Percentiles rank a stretch among this genome's conserved stretches.
Evolutionary conservation across 2,797 vertebrate genomes (phyloP).

Genomic region (Borostomias antarcticus): DNA sequence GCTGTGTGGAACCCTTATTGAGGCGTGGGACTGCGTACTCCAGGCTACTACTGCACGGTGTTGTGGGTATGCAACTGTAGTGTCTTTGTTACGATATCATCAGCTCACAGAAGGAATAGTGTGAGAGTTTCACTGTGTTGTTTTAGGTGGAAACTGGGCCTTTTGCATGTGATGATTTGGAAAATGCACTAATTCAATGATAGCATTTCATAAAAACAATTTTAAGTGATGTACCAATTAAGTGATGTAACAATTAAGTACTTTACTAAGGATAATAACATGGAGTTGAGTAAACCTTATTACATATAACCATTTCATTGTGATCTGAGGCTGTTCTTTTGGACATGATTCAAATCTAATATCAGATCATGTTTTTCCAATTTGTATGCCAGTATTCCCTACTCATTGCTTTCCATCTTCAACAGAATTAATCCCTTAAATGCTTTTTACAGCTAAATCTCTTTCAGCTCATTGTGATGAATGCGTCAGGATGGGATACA

Average conservation of each 20-base stretch:
- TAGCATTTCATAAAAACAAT: too few relatives aligned
- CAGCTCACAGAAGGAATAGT: too few relatives aligned
- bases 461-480: slow-evolving; percentile 15
- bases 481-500: slow-evolving; percentile 28
- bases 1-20: neutral
- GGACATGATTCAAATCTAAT: slow-evolving; percentile 28
- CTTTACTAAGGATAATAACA: too few relatives aligned
- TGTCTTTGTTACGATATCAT: neutral
- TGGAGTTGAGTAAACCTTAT: neutral
- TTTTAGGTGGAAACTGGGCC: neutral
- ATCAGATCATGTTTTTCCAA: neutral
- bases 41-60: neutral
- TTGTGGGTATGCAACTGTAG: neutral
- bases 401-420: slow-evolving; percentile 35
- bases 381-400: slow-evolving; percentile 17
- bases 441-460: slow-evolving; percentile 10
- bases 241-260: too few relatives aligned
- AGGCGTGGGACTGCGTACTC: neutral
- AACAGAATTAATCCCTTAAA: slow-evolving; percentile 30
- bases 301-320: neutral
- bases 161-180: neutral
- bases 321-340: slow-evolving; percentile 20
- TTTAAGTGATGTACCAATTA: too few relatives aligned
- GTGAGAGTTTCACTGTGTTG: neutral
- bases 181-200: too few relatives aligned